Evolutionary conservation across 2,888 invertebrate genomes (phyloP).

Genomic region (Patella pellucida): DNA sequence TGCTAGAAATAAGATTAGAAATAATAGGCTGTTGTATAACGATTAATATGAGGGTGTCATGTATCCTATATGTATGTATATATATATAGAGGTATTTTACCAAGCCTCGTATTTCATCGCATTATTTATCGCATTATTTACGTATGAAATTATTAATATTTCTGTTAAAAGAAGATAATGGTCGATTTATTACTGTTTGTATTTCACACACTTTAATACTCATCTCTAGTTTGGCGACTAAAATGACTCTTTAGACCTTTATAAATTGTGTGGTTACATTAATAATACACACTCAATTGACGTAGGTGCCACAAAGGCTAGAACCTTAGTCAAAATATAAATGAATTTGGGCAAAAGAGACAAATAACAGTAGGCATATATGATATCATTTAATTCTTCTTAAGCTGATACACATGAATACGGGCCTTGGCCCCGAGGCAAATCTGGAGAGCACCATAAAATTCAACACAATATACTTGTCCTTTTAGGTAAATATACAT

Average conservation of each 20-base stretch:
- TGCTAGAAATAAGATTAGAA: too few relatives aligned
- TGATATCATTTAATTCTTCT: constrained; percentile 7
- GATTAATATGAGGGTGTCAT: too few relatives aligned
- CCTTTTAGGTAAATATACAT: neutral
- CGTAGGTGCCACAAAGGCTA: constrained; percentile 3
- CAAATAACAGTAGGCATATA: neutral
- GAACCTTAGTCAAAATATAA: neutral
- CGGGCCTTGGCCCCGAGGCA: neutral
- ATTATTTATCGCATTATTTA: too few relatives aligned
- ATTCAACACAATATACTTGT: constrained; percentile 5
- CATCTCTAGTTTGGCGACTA: neutral
- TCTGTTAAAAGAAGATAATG: neutral
- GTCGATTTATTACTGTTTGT: neutral
- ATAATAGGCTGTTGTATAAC: too few relatives aligned
- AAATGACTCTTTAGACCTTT: constrained; percentile 1
- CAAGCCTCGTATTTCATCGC: too few relatives aligned
- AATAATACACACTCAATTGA: neutral
- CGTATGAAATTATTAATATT: too few relatives aligned
- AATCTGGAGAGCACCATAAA: neutral
- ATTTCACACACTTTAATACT: constrained; percentile 4
- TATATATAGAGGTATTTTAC: too few relatives aligned
- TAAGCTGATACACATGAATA: neutral
- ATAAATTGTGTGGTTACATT: neutral
- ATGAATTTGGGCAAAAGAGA: neutral
- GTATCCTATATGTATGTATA: too few relatives aligned